Conservation (phyloP, 2,797 vertebrate genomes). For the Mormyrus proboscirostris region DNA sequence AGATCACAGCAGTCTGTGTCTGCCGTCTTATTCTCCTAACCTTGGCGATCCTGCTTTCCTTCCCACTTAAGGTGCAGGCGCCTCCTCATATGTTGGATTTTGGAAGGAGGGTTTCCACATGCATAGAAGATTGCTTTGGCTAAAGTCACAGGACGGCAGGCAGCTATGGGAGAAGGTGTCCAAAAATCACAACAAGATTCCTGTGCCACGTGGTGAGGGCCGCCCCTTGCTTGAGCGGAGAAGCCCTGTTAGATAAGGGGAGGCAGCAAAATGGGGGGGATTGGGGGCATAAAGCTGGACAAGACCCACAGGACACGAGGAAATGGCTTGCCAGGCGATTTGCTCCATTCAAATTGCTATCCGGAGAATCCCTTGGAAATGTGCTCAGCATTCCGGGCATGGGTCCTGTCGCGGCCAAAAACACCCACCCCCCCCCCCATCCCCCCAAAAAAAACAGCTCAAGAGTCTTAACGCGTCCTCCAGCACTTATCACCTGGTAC, state of each 20-base stretch:
- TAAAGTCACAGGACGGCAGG: neutral
- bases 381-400: constrained; percentile 44
- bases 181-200: neutral
- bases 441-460: constrained; percentile 54
- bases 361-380: constrained; percentile 66
- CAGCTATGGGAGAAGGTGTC: neutral
- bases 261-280: neutral
- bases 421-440: constrained; percentile 39
- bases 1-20: neutral
- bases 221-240: constrained; percentile 28
- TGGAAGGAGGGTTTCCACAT: neutral
- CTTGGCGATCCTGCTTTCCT: neutral
- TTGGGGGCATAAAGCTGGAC: constrained; percentile 6
- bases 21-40: neutral
- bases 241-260: neutral
- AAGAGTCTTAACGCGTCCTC: constrained; percentile 67
- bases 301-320: constrained; percentile 55
- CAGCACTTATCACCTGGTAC: constrained; percentile 69
- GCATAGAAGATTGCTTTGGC: neutral
- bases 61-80: neutral
- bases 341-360: constrained; percentile 56
- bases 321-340: constrained; percentile 60
- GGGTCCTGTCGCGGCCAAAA: constrained; percentile 21
- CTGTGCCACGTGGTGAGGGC: neutral
- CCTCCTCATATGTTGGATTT: neutral